These are phyloP conservation scores for Melanocharis versteri DNA, from an alignment of 2,113 vertebrate genomes.

Conservation along the genomic window DNA sequence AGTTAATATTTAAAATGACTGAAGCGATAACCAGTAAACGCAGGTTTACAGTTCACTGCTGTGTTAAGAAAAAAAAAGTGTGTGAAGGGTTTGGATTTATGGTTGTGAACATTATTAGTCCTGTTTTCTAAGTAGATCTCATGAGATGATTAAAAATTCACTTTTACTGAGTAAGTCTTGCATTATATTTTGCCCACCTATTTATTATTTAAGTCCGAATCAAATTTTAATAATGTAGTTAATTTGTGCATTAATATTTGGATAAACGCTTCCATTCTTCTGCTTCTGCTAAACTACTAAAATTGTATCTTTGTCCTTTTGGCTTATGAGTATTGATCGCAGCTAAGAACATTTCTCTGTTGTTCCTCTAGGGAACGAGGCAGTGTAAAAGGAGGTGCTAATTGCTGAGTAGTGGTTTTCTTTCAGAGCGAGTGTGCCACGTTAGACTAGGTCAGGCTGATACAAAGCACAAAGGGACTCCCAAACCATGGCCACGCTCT, in stretches of 20 bases:
- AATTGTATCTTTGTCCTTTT: slow-evolving; percentile 15
- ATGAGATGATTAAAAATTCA: slow-evolving; percentile 79
- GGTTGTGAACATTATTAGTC: slow-evolving; percentile 78
- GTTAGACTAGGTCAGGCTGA: neutral
- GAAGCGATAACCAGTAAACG: slow-evolving; percentile 63
- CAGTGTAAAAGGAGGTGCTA: neutral
- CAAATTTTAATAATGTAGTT: slow-evolving; percentile 51
- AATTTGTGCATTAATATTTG: slow-evolving; percentile 65
- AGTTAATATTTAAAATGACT: slow-evolving; percentile 71
- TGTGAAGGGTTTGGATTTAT: slow-evolving; percentile 79
- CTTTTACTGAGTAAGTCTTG: slow-evolving; percentile 74
- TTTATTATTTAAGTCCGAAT: slow-evolving; percentile 71
- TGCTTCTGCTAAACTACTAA: slow-evolving; percentile 28
- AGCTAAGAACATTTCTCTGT: neutral
- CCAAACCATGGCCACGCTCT: neutral
- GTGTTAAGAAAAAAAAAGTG: slow-evolving; percentile 64
- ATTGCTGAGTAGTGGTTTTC: neutral
- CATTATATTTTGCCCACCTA: slow-evolving; percentile 75
- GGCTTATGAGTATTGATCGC: neutral
- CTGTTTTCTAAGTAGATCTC: slow-evolving; percentile 79
- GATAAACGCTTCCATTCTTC: slow-evolving; percentile 39
- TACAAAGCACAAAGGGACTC: neutral
- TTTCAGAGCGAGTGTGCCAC: neutral
- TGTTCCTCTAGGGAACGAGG: neutral
- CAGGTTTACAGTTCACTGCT: slow-evolving; percentile 78